A percentile compares a stretch with the other conserved stretches of the same genome.
Conservation (phyloP, 2,888 invertebrate species). For the Melieria omissa region DNA sequence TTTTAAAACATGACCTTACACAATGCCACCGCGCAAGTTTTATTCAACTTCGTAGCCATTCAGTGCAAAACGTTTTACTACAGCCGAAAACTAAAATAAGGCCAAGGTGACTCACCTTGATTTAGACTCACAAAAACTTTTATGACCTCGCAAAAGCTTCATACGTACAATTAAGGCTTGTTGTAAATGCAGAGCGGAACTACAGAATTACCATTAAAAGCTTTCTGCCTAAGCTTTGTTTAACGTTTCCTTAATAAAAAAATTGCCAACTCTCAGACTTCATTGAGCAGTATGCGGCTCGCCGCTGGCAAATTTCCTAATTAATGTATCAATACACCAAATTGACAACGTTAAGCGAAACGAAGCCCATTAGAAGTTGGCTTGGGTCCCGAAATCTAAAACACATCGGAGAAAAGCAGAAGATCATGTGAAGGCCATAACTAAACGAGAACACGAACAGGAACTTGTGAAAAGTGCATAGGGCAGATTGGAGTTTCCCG, state of each 20-base stretch:
- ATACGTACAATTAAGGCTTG: constrained; percentile 44
- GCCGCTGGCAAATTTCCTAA: background rate
- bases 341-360: background rate
- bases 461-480: too few species aligned
- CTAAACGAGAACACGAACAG: too few species aligned
- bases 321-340: background rate
- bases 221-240: constrained; percentile 4
- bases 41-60: constrained; percentile 46
- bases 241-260: constrained; percentile 1
- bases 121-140: constrained; percentile 60
- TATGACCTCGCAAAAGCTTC: constrained; percentile 63
- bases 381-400: background rate
- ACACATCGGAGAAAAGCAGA: too few species aligned
- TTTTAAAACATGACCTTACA: constrained; percentile 61
- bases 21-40: constrained; percentile 57
- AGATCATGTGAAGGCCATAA: too few species aligned
- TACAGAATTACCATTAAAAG: constrained; percentile 16
- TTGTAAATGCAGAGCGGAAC: constrained; percentile 25
- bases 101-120: constrained; percentile 65
- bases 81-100: constrained; percentile 57
- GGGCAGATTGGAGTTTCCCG: too few species aligned
- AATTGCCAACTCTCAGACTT: background rate
- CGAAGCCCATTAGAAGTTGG: background rate
- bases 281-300: background rate
- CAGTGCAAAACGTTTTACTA: constrained; percentile 36